These are phyloP conservation scores for Brachionus sp. DNA, from an alignment of 1,140 invertebrate species.

Conservation along the genomic window DNA sequence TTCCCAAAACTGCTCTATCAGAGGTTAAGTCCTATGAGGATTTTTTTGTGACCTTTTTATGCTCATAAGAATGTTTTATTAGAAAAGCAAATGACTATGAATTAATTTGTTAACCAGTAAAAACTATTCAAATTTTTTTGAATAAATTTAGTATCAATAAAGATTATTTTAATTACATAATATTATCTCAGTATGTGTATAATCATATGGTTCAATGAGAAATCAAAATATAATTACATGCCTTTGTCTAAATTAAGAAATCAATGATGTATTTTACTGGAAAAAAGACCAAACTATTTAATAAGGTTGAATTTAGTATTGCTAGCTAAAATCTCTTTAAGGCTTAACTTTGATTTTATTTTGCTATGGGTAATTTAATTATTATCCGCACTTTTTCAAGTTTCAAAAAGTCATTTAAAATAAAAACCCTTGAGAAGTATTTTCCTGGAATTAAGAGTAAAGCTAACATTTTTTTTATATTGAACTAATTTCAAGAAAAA, in stretches of 20 bases:
- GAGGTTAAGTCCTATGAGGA: no score
- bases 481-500: conserved; percentile 19
- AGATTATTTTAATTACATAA: not conserved
- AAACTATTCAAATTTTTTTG: not conserved
- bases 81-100: not conserved
- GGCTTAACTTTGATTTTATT: not conserved
- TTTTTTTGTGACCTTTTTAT: not conserved
- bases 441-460: conserved; percentile 25
- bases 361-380: conserved; percentile 14
- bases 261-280: not conserved
- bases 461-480: conserved; percentile 16
- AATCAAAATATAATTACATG: not conserved
- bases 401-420: not conserved
- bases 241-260: not conserved
- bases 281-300: not conserved
- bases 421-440: conserved; percentile 12
- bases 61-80: not conserved
- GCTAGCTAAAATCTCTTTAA: not conserved
- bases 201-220: not conserved
- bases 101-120: not conserved
- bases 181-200: not conserved
- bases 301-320: not conserved
- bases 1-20: not conserved
- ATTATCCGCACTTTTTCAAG: not conserved
- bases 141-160: not conserved